These are phyloP conservation scores for Campaea margaritaria DNA, from an alignment of 2,888 invertebrate genomes.

Conservation along the genomic window DNA sequence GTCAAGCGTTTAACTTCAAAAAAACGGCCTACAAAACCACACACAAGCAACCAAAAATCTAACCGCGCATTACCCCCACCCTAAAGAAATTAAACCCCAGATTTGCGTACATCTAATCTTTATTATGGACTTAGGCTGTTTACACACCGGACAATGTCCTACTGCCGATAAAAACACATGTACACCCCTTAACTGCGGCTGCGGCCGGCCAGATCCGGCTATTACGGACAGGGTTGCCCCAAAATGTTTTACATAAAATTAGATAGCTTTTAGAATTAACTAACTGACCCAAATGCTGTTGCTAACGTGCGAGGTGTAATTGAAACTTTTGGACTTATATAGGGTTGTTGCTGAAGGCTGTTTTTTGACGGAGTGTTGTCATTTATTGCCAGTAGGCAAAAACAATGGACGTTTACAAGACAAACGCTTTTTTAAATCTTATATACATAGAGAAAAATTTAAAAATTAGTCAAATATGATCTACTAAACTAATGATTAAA, in stretches of 20 bases:
- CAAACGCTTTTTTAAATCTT: no score
- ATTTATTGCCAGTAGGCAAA: no score
- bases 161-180: conserved; percentile 52
- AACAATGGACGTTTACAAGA: no score
- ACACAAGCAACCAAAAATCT: conserved; percentile 6
- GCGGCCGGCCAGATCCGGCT: conserved; percentile 57
- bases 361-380: conserved; percentile 5
- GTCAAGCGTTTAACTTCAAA: no score
- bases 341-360: neutral
- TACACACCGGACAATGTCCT: conserved; percentile 43
- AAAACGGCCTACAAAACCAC: neutral
- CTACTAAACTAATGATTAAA: no score
- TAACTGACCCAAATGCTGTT: conserved; percentile 30
- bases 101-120: conserved; percentile 41
- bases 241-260: conserved; percentile 45
- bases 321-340: conserved; percentile 37
- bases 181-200: conserved; percentile 45
- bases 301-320: conserved; percentile 36
- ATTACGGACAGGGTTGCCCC: conserved; percentile 53
- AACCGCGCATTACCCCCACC: conserved; percentile 4
- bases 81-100: conserved; percentile 13
- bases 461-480: no score
- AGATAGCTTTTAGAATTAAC: conserved; percentile 42
- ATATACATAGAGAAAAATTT: no score
- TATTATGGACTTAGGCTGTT: conserved; percentile 41